Conservation (phyloP, 1,140 invertebrate species). For the Chironomus tepperi region DNA sequence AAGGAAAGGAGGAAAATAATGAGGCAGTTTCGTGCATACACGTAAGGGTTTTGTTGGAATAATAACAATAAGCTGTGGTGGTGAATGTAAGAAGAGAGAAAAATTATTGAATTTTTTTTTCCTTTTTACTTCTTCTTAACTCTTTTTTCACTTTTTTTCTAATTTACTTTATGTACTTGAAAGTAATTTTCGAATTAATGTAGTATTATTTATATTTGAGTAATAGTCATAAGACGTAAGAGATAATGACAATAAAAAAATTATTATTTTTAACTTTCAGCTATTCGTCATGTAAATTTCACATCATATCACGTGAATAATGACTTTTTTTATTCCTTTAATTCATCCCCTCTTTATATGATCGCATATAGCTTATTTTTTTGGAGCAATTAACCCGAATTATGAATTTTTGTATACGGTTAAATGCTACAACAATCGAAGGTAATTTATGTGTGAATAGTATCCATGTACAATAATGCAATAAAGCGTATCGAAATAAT, state of each 20-base stretch:
- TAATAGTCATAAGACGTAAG: too few relatives aligned
- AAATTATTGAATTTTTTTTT: slow-evolving; percentile 5
- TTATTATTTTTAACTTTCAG: background rate
- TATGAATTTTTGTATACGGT: too few relatives aligned
- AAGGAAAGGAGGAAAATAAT: background rate
- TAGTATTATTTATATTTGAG: background rate
- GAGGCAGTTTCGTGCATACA: background rate
- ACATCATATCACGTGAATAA: background rate
- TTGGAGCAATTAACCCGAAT: background rate
- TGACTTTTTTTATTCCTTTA: background rate
- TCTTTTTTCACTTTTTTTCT: background rate
- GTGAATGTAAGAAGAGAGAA: background rate
- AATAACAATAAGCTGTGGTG: background rate
- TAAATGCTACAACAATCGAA: too few relatives aligned
- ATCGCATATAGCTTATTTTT: background rate
- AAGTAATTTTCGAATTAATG: background rate
- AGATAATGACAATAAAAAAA: too few relatives aligned
- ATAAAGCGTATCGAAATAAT: too few relatives aligned
- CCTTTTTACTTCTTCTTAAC: background rate
- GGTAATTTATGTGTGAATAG: too few relatives aligned
- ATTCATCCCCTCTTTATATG: background rate
- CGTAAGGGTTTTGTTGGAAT: background rate
- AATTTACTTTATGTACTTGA: background rate
- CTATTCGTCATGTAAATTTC: slow-evolving; percentile 6
- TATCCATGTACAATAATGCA: too few relatives aligned